These are phyloP conservation scores for Anas platyrhynchos DNA, from an alignment of 2,113 vertebrate genomes.

Conservation along the genomic window DNA sequence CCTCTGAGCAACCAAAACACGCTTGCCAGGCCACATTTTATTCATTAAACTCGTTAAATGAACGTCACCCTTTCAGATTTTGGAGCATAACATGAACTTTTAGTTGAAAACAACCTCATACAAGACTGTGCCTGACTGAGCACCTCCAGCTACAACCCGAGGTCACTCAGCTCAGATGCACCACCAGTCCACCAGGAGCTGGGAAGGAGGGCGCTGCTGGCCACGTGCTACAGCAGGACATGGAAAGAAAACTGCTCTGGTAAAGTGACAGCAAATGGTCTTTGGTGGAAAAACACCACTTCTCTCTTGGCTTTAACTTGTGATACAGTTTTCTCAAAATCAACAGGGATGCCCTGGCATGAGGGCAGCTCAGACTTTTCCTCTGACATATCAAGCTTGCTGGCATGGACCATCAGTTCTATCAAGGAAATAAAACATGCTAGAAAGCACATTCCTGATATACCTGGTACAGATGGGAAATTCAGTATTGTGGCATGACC, in stretches of 20 bases:
- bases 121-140: not conserved
- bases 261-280: rapidly evolving
- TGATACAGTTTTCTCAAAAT: not conserved
- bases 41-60: not conserved
- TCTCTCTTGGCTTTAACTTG: not conserved
- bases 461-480: not conserved
- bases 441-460: not conserved
- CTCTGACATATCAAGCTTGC: not conserved
- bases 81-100: not conserved
- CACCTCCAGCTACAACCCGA: not conserved
- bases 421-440: not conserved
- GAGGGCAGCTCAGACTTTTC: not conserved
- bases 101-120: not conserved
- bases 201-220: not conserved
- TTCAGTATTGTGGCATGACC: not conserved
- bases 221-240: not conserved
- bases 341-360: not conserved
- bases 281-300: not conserved
- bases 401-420: not conserved
- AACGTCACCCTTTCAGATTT: not conserved
- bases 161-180: rapidly evolving
- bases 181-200: not conserved
- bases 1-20: not conserved
- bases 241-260: not conserved
- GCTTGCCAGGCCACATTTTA: rapidly evolving